Evolutionary conservation across 2,113 vertebrate genomes (phyloP).

Genomic region (Ceuthmochares aereus): DNA sequence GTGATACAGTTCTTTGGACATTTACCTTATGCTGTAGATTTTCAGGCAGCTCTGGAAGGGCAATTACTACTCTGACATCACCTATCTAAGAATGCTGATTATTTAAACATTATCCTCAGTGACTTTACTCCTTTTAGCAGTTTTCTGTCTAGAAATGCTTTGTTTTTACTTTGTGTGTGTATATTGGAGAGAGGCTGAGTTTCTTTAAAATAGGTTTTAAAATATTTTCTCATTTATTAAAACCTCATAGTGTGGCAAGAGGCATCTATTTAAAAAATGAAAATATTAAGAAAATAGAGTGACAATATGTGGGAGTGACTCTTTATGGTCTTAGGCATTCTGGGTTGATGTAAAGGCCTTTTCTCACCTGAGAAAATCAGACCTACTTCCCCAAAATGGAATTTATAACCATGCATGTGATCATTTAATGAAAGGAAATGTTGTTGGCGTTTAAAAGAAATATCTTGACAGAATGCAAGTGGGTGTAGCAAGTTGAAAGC

Average conservation of each 20-base stretch:
- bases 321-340: not conserved
- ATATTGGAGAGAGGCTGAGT: not conserved
- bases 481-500: not conserved
- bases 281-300: not conserved
- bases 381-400: not conserved
- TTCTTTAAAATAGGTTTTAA: not conserved
- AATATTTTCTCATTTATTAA: not conserved
- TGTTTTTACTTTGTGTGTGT: not conserved
- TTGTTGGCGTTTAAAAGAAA: not conserved
- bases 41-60: constrained; percentile 17
- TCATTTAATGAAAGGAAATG: not conserved
- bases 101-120: not conserved
- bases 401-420: not conserved
- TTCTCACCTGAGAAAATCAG: not conserved
- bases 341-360: not conserved
- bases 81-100: not conserved
- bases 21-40: not conserved
- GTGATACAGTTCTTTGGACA: not conserved
- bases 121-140: not conserved
- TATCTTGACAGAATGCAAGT: not conserved
- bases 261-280: not conserved
- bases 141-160: not conserved
- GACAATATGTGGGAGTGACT: not conserved
- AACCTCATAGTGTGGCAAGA: not conserved
- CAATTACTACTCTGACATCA: constrained; percentile 35